A percentile compares a stretch with the other conserved stretches of the same genome.
Conservation (phyloP, 2,113 vertebrate genomes). For the Lates calcarifer region DNA sequence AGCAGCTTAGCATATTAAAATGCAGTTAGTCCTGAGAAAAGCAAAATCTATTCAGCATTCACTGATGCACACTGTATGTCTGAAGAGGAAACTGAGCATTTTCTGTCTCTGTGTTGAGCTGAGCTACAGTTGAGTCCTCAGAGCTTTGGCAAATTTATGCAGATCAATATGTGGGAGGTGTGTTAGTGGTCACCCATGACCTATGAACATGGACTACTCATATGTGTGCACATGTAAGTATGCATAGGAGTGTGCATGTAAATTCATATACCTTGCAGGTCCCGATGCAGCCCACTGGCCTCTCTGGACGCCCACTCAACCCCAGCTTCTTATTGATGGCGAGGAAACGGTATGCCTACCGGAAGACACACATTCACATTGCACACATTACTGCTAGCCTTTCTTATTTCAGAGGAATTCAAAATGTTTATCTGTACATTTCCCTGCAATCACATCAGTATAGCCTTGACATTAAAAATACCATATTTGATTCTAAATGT, state of each 20-base stretch:
- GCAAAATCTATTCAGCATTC: conserved; percentile 36
- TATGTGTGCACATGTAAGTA: neutral
- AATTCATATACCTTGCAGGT: conserved; percentile 91
- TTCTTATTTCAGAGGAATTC: conserved; percentile 26
- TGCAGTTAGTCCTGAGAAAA: conserved; percentile 15
- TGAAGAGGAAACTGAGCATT: conserved; percentile 9
- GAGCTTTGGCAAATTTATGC: conserved; percentile 36
- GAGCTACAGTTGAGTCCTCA: neutral
- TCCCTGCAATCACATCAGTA: conserved; percentile 4
- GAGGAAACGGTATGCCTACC: conserved; percentile 95
- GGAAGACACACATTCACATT: conserved; percentile 43
- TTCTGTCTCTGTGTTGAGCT: neutral
- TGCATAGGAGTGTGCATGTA: neutral
- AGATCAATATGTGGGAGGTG: conserved; percentile 39
- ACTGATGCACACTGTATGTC: conserved; percentile 7
- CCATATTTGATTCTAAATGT: conserved; percentile 62
- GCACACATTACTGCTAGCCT: neutral
- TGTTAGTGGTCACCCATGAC: conserved; percentile 19
- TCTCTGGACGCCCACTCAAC: conserved; percentile 93
- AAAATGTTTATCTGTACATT: conserved; percentile 1
- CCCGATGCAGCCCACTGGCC: conserved; percentile 96
- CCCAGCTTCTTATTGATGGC: conserved; percentile 96
- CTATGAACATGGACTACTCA: conserved; percentile 13
- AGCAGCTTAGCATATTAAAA: conserved; percentile 38
- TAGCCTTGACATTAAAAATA: conserved; percentile 39